phyloP scores from a whole-genome alignment of 2,797 vertebrate species.

The Gambusia yucatana region DNA sequence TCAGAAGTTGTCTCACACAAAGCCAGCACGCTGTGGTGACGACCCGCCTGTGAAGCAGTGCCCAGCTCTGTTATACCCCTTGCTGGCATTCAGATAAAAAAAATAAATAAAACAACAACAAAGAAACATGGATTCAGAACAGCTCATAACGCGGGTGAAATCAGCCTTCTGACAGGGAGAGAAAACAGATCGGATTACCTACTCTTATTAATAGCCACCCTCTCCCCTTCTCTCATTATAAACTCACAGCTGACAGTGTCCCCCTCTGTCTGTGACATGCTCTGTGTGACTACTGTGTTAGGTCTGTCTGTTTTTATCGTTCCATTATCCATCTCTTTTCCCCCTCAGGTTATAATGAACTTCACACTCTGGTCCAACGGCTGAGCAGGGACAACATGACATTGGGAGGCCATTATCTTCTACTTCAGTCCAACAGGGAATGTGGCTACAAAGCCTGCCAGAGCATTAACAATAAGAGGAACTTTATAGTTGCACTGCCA shows the following conservation, averaged over 20 bases:
- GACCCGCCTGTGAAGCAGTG: not conserved
- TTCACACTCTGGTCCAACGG: not conserved
- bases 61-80: slow-evolving; percentile 8
- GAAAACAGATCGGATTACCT: slow-evolving; percentile 63
- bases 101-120: not conserved
- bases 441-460: not conserved
- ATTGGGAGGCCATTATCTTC: not conserved
- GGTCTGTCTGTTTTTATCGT: not conserved
- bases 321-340: slow-evolving; percentile 5
- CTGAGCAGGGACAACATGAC: slow-evolving; percentile 1
- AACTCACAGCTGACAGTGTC: slow-evolving; percentile 61
- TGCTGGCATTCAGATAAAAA: slow-evolving; percentile 32
- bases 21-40: not conserved
- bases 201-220: slow-evolving; percentile 73
- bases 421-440: not conserved
- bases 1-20: not conserved
- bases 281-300: slow-evolving; percentile 14
- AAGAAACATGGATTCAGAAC: slow-evolving; percentile 1
- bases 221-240: slow-evolving; percentile 68
- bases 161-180: slow-evolving; percentile 18
- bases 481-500: not conserved
- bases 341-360: slow-evolving; percentile 23
- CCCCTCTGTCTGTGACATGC: slow-evolving; percentile 22
- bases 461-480: not conserved
- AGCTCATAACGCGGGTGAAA: slow-evolving; percentile 29